phyloP scores from a whole-genome alignment of 2,888 invertebrate species.

The Sabatieria punctata region DNA sequence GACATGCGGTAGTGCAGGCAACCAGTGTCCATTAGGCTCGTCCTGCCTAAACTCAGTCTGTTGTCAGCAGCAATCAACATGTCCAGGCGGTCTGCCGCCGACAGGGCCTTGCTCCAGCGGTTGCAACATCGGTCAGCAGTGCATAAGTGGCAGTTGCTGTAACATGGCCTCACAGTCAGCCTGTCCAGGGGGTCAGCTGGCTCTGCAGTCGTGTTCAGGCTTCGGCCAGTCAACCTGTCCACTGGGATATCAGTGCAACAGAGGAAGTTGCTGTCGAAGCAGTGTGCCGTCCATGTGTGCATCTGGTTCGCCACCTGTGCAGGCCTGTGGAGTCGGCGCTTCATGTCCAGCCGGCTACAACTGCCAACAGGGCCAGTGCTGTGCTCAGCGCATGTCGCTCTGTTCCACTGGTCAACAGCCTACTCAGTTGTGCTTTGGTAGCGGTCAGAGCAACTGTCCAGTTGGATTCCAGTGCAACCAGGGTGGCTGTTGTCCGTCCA shows the following conservation, averaged over 20 bases:
- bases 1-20: neutral
- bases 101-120: too few species aligned
- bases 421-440: neutral
- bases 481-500: constrained; percentile 2
- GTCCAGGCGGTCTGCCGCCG: too few species aligned
- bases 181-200: too few species aligned
- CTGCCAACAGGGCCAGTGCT: neutral
- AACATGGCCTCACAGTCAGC: too few species aligned
- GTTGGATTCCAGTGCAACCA: constrained; percentile 1
- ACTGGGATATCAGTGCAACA: too few species aligned
- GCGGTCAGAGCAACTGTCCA: neutral
- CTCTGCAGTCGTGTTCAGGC: too few species aligned
- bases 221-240: too few species aligned
- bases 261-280: too few species aligned
- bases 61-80: neutral
- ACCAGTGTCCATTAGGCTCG: neutral
- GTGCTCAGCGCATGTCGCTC: neutral
- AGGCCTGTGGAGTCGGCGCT: neutral
- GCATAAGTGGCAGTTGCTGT: too few species aligned
- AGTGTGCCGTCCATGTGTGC: too few species aligned
- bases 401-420: constrained; percentile 2
- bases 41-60: neutral
- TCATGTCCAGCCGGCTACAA: neutral
- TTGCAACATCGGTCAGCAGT: too few species aligned
- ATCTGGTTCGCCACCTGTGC: neutral